Conservation (phyloP, 1,140 invertebrate species). For the Zaprionus gabonicus region DNA sequence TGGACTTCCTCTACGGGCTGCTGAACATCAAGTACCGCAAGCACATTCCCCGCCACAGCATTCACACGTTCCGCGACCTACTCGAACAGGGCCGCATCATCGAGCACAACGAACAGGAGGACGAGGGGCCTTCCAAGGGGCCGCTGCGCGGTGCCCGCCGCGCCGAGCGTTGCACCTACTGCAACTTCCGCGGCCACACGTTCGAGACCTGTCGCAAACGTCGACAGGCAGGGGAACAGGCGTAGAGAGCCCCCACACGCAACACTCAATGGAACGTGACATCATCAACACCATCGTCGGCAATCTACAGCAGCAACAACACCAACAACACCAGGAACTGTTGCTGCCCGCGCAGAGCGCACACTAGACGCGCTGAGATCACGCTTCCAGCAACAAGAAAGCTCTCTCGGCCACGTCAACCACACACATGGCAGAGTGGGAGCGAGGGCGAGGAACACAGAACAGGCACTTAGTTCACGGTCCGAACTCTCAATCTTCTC, state of each 20-base stretch:
- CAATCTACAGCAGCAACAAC: background rate
- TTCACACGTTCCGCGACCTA: constrained; percentile 68
- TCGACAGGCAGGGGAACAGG: constrained; percentile 13
- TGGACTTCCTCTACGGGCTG: constrained; percentile 80
- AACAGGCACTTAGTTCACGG: background rate
- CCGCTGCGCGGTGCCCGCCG: constrained; percentile 47
- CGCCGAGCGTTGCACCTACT: constrained; percentile 63
- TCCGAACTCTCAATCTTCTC: constrained; percentile 8
- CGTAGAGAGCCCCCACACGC: constrained; percentile 30
- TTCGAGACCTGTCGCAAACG: constrained; percentile 66
- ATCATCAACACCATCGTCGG: constrained; percentile 15
- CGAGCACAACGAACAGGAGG: constrained; percentile 71
- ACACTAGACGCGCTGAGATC: constrained; percentile 18
- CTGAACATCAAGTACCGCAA: constrained; percentile 78
- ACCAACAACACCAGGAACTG: constrained; percentile 28
- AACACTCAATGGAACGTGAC: constrained; percentile 15
- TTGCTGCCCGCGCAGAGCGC: constrained; percentile 23
- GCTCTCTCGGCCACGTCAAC: constrained; percentile 26
- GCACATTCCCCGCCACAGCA: constrained; percentile 63
- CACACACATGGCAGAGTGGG: constrained; percentile 26
- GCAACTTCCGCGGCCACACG: constrained; percentile 71
- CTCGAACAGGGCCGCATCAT: constrained; percentile 78
- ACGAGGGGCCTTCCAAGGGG: constrained; percentile 31
- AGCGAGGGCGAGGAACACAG: background rate
- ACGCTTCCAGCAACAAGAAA: constrained; percentile 25